Evolutionary conservation across 2,888 invertebrate genomes (phyloP).

Genomic region (Agrochola circellaris): DNA sequence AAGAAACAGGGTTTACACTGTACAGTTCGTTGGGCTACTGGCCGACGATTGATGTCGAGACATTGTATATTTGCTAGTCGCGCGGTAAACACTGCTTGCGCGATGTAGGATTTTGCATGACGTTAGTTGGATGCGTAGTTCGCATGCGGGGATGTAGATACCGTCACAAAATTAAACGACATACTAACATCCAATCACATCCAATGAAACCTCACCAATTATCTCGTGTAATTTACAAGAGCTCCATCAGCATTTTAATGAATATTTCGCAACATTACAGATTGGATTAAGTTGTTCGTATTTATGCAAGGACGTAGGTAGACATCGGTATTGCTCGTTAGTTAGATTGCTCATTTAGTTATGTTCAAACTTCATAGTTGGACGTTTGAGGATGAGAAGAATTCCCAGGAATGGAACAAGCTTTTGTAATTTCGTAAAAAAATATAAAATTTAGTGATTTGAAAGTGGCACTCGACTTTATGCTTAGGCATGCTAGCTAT

Average conservation of each 20-base stretch:
- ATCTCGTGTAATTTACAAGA: slow-evolving; percentile 25
- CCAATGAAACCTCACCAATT: neutral
- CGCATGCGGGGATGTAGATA: too few relatives aligned
- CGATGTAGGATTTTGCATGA: too few relatives aligned
- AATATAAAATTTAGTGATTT: neutral
- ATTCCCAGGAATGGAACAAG: neutral
- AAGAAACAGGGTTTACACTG: too few relatives aligned
- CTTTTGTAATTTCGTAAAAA: neutral
- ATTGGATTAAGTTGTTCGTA: slow-evolving; percentile 45
- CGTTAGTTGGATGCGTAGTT: too few relatives aligned
- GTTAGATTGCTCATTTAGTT: slow-evolving; percentile 33
- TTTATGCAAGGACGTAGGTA: slow-evolving; percentile 38
- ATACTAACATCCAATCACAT: neutral
- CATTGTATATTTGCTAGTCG: too few relatives aligned
- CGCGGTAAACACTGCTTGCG: too few relatives aligned
- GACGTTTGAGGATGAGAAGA: neutral
- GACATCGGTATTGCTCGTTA: slow-evolving; percentile 31
- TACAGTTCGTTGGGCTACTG: too few relatives aligned
- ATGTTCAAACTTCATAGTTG: neutral
- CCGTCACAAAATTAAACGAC: neutral
- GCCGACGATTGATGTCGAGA: too few relatives aligned
- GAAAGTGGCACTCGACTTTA: neutral
- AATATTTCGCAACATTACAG: slow-evolving; percentile 17
- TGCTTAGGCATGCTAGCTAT: neutral
- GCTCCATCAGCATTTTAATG: slow-evolving; percentile 35